A percentile compares a stretch with the other conserved stretches of the same genome.
phyloP scores from a whole-genome alignment of 2,113 vertebrate species.

The Hemichromis elongatus region DNA sequence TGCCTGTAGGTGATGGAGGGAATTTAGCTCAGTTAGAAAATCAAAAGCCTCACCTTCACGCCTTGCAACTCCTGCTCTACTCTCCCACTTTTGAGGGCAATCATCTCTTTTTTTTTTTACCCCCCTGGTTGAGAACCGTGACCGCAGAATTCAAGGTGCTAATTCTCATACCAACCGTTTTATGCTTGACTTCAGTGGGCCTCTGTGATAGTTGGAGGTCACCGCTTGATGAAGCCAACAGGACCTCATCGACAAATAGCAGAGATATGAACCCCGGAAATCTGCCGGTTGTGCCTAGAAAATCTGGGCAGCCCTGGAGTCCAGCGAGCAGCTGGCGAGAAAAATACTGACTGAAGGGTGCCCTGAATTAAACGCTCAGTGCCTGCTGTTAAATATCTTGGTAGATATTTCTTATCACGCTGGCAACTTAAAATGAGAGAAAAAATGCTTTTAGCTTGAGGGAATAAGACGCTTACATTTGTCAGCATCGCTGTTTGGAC shows the following conservation, averaged over 20 bases:
- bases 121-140: too few relatives aligned
- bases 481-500: not conserved
- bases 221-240: not conserved
- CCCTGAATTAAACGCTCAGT: not conserved
- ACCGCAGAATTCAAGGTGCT: not conserved
- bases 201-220: not conserved
- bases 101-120: accelerated
- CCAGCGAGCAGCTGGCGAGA: not conserved
- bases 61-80: not conserved
- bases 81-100: not conserved
- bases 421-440: not conserved
- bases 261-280: not conserved
- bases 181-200: not conserved
- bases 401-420: not conserved
- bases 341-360: not conserved
- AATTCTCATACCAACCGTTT: not conserved
- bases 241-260: not conserved
- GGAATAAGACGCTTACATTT: not conserved
- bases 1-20: not conserved
- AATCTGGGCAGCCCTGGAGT: not conserved
- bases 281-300: not conserved
- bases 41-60: not conserved
- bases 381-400: not conserved
- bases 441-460: not conserved
- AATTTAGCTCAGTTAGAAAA: not conserved